Evolutionary conservation across 2,113 vertebrate species (phyloP), one percentile per base, ranked within the genome.

Genomic region (Dascyllus trimaculatus): DNA sequence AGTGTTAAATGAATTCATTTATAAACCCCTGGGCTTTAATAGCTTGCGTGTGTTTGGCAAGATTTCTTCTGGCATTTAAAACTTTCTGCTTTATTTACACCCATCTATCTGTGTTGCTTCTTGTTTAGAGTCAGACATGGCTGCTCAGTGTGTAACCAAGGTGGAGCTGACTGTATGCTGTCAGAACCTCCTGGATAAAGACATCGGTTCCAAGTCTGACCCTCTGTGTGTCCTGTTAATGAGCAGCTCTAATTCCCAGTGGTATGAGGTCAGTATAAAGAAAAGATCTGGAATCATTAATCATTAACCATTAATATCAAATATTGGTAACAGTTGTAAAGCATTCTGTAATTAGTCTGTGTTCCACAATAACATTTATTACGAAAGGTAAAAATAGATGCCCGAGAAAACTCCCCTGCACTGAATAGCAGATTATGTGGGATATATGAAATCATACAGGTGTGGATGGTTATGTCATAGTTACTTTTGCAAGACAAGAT

Each of bases 181-280:
- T 86, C 90, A 92, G 24, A 92, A 94, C 79, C 96, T 98, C 15
- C 93, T 98, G 85, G 96, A 98, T 85, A 94, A 90, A 78, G 97
- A 98, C 89, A 78, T 98, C 29, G 93, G 96, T 71, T 99, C 97
- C 67, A 94, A 95, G 56, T 98, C 97, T 0, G 97, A 99, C 78
- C 97, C 97, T 0, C 93, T 97, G 57, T 98, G 97, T 15, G 95
- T 97, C 35, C 90, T 97, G 84, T 91, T 95, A 0, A 92, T 89
- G 90, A 80, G 4, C 82, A 90, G 45, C 81, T 32, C 89, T 1
- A 29, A 88, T 0, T 81, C 77, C 24, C 35, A 88, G 86, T 93
- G 85, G 87, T 93, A 85, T 43, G 92, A 93, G 91, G 92, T 93
- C 45, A 87, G 91, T 79, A 1, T 3, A 3, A 14, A 21, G 9